Base-by-base conservation (phyloP, 2,888 invertebrate genomes). In the Tetranychus truncatus region DNA sequence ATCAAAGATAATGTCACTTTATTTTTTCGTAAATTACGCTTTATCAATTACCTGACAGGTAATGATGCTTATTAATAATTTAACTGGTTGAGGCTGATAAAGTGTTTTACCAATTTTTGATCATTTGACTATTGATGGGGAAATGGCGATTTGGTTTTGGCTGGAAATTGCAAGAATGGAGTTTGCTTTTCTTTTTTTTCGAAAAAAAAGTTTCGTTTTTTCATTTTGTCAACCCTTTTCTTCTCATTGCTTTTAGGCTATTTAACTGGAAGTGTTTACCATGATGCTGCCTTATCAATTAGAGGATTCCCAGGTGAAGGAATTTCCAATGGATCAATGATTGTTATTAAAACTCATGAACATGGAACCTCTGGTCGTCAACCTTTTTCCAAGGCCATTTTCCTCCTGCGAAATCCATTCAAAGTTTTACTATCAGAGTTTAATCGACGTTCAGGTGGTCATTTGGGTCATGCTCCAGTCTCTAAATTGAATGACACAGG, bases 271-370 rank as follows among this genome's bases (percentile, higher is more conserved):
- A 90, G 90, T 74, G 88, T 91, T 66, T 91, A 91, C 83, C 89
- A 89, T 85, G 91, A 91, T 81, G 89, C 88, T 81, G 89, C 90
- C 24, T 84, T 91, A 34, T 82, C 88, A 78, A 87, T 88, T 80
- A 89, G 90, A 80, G 91, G 91, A 0, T 90, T 91, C 81, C 90
- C 90, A 0, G 91, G 88, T 0, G 91, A 91, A 82, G 88, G 88
- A 81, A 85, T 90, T 1, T 85, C 86, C 4, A 89, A 90, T 82
- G 89, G 88, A 46, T 88, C 90, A 11, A 90, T 91, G 8, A 83
- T 90, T 75, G 87, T 89, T 18, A 89, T 91, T 45, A 91, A 91
- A 82, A 91, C 90, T 0, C 90, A 91, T 82, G 90, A 90, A 81
- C 88, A 87, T 83, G 90, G 89, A 6, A 84, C 84, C 9, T 81